Conservation (phyloP, 1,140 invertebrate species). For the Papilio dardanus region DNA sequence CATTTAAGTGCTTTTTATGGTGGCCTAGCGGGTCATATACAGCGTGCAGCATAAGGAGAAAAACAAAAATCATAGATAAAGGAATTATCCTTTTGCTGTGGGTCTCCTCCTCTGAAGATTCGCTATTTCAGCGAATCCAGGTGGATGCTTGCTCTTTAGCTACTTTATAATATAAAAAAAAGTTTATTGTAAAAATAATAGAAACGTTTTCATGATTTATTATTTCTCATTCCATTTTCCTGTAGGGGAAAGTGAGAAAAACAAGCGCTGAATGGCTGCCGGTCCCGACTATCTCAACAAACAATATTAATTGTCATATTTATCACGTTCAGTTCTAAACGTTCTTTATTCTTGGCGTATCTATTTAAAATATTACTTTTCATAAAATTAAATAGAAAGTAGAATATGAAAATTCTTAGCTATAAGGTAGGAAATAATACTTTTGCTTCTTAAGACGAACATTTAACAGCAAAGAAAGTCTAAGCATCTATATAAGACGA, state of each 20-base stretch:
- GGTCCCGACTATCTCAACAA: neutral
- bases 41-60: too few species aligned
- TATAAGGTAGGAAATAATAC: neutral
- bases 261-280: constrained; percentile 6
- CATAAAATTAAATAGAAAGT: neutral
- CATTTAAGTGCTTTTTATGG: too few species aligned
- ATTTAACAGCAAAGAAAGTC: neutral
- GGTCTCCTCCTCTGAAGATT: too few species aligned
- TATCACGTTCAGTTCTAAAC: constrained; percentile 1
- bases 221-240: neutral
- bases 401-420: neutral
- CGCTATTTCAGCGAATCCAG: too few species aligned
- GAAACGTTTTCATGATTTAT: constrained; percentile 14
- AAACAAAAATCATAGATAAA: too few species aligned
- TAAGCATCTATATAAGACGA: neutral
- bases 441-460: neutral
- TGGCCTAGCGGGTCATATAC: too few species aligned
- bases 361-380: neutral
- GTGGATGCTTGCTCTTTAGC: too few species aligned
- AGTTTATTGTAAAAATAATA: neutral
- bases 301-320: constrained; percentile 10
- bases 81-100: too few species aligned
- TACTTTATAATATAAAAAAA: neutral
- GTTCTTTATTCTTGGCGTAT: constrained; percentile 14
- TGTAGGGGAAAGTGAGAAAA: neutral